Evolutionary conservation across 2,888 invertebrate species (phyloP).

Genomic region (Aspidiotus rigidus): DNA sequence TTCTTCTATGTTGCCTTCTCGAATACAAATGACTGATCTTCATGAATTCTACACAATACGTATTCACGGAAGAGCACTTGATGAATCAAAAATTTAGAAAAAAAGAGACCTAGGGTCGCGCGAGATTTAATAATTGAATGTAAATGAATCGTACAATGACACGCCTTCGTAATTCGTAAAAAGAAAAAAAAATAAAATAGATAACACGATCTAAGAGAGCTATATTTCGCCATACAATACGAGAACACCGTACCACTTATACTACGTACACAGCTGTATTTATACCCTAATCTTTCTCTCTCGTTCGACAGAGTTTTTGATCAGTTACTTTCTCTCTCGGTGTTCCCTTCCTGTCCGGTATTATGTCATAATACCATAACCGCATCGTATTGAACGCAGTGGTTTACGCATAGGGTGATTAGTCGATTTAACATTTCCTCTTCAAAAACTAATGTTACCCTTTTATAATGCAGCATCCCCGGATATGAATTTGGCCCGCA

Average conservation of each 20-base stretch:
- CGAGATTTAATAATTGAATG: constrained; percentile 28
- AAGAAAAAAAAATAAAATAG: constrained; percentile 24
- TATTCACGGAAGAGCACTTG: constrained; percentile 1
- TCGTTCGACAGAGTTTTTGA: not conserved
- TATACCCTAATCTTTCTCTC: constrained; percentile 6
- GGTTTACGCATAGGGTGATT: constrained; percentile 20
- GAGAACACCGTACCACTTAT: constrained; percentile 11
- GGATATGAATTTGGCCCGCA: too few relatives aligned
- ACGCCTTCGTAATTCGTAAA: constrained; percentile 30
- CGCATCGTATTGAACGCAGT: constrained; percentile 25
- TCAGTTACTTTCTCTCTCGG: constrained; percentile 1
- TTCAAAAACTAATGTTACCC: too few relatives aligned
- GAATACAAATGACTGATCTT: not conserved
- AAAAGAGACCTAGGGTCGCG: constrained; percentile 3
- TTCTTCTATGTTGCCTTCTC: not conserved
- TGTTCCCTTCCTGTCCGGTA: constrained; percentile 9
- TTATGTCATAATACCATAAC: constrained; percentile 33
- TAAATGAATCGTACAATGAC: constrained; percentile 31
- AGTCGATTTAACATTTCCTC: too few relatives aligned
- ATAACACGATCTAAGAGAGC: constrained; percentile 27
- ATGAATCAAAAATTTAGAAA: constrained; percentile 6
- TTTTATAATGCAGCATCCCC: too few relatives aligned
- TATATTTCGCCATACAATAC: constrained; percentile 24
- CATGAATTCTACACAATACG: not conserved
- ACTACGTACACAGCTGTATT: constrained; percentile 24